Evolutionary conservation across 2,888 invertebrate species (phyloP).

Genomic region (Lymantria monacha): DNA sequence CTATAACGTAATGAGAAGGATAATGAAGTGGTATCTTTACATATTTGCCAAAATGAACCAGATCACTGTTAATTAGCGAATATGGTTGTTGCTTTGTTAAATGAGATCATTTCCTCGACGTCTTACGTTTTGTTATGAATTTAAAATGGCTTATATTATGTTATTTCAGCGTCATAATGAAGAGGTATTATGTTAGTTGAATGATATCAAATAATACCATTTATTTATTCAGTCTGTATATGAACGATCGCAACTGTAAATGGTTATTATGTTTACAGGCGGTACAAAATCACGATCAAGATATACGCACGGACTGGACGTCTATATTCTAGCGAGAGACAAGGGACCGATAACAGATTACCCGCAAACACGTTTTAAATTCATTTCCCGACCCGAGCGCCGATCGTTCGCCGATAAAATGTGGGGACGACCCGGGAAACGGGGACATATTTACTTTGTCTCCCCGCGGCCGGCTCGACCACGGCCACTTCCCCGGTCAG

Average conservation of each 20-base stretch:
- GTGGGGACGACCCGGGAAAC: conserved; percentile 75
- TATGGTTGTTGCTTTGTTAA: conserved; percentile 29
- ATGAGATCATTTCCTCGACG: conserved; percentile 15
- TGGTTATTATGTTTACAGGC: conserved; percentile 36
- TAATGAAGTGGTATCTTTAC: conserved; percentile 38
- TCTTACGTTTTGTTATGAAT: conserved; percentile 18
- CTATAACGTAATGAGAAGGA: conserved; percentile 33
- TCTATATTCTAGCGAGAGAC: conserved; percentile 78
- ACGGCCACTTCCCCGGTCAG: conserved; percentile 77
- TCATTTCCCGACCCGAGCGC: conserved; percentile 80
- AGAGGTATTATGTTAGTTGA: conserved; percentile 7
- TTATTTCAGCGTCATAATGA: conserved; percentile 18
- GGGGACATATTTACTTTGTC: conserved; percentile 81
- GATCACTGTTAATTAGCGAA: conserved; percentile 39
- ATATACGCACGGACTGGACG: conserved; percentile 67
- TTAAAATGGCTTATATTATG: conserved; percentile 14
- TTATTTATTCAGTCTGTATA: neutral
- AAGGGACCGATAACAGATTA: conserved; percentile 83
- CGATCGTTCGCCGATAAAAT: conserved; percentile 81
- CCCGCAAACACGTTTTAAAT: conserved; percentile 83
- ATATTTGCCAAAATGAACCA: conserved; percentile 27
- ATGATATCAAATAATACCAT: conserved; percentile 1
- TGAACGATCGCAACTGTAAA: conserved; percentile 24
- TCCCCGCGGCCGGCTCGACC: conserved; percentile 65
- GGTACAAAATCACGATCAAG: conserved; percentile 57